Conservation (phyloP, 2,113 vertebrate species). For the Zosterops pallidus region DNA sequence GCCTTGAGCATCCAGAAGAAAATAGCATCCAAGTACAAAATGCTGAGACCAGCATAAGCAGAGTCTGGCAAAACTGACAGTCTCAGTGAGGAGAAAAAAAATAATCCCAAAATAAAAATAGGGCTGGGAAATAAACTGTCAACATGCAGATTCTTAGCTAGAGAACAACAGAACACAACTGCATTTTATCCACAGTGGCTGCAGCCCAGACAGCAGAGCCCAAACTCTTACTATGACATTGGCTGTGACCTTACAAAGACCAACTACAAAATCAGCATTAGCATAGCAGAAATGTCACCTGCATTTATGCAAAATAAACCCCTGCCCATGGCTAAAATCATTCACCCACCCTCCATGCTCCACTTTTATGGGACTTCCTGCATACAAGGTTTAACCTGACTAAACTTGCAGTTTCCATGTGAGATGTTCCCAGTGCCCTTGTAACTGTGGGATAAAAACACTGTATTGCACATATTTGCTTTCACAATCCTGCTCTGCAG, state of each 20-base stretch:
- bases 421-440: not conserved
- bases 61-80: not conserved
- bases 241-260: not conserved
- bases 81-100: not conserved
- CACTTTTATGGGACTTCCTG: not conserved
- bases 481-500: not conserved
- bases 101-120: not conserved
- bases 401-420: not conserved
- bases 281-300: not conserved
- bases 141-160: not conserved
- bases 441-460: not conserved
- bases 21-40: not conserved
- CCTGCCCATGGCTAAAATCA: not conserved
- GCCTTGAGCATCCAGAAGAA: not conserved
- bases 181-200: not conserved
- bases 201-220: not conserved
- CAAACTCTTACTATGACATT: not conserved
- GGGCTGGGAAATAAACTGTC: not conserved
- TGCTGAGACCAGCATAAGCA: not conserved
- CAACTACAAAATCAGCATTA: not conserved
- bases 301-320: not conserved
- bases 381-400: not conserved
- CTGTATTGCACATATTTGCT: not conserved
- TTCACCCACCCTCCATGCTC: not conserved
- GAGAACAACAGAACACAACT: not conserved